A percentile compares a stretch with the other conserved stretches of the same genome.
Evolutionary conservation across 2,888 invertebrate species (phyloP).

Genomic region (Junonia oenone): DNA sequence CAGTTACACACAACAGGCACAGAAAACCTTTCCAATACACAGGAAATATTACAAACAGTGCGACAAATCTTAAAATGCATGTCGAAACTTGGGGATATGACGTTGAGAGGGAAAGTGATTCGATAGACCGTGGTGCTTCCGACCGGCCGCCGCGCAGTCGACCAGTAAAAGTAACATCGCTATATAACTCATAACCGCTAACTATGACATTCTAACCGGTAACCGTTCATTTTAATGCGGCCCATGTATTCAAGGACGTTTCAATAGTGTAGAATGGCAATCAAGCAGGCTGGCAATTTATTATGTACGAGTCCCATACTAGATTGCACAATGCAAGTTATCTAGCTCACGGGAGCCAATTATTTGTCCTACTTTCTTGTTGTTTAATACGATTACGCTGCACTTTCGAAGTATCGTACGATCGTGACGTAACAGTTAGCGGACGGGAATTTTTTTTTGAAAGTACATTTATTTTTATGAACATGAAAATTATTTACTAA

Average conservation of each 20-base stretch:
- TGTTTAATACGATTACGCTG: conserved; percentile 45
- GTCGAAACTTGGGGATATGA: conserved; percentile 42
- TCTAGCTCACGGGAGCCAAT: conserved; percentile 61
- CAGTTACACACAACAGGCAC: neutral
- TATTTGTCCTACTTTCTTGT: conserved; percentile 64
- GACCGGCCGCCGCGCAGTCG: conserved; percentile 33
- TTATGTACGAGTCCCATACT: conserved; percentile 53
- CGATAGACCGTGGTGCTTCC: conserved; percentile 58
- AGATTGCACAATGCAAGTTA: conserved; percentile 72
- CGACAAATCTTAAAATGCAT: conserved; percentile 1
- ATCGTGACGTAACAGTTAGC: conserved; percentile 47
- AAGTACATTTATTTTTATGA: neutral
- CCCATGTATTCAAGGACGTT: conserved; percentile 64
- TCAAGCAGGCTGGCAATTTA: conserved; percentile 50
- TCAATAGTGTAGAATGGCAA: conserved; percentile 60
- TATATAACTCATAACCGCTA: conserved; percentile 37
- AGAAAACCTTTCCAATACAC: neutral
- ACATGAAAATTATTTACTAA: too few relatives aligned
- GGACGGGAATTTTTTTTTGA: neutral
- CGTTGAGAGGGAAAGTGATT: conserved; percentile 68
- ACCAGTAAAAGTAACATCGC: conserved; percentile 50
- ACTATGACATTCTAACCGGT: conserved; percentile 26
- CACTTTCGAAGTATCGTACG: conserved; percentile 47
- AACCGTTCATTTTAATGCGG: conserved; percentile 31
- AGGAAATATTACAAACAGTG: neutral